Evolutionary conservation across 2,797 vertebrate species (phyloP).

Genomic region (Bradypodion ventrale): DNA sequence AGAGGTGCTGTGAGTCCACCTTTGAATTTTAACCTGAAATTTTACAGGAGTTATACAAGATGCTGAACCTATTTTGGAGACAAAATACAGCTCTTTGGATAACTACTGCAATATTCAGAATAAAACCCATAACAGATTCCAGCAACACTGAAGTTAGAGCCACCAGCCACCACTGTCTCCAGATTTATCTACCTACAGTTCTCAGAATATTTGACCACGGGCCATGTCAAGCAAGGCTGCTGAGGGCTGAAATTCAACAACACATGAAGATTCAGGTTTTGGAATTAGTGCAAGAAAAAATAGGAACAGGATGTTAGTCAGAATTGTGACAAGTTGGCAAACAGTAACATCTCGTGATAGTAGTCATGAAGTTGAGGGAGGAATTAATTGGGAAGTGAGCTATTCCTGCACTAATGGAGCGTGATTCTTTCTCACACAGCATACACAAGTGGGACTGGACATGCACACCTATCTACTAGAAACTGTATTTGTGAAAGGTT

Average conservation of each 20-base stretch:
- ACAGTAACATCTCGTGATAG: not conserved
- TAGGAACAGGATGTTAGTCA: not conserved
- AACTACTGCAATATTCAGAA: no score
- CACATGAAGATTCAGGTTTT: not conserved
- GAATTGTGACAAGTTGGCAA: not conserved
- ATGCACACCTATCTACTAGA: not conserved
- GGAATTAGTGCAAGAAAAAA: not conserved
- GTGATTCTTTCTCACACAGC: not conserved
- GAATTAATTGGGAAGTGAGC: not conserved
- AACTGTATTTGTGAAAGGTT: slow-evolving; percentile 6
- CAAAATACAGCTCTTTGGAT: no score
- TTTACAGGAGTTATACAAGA: no score
- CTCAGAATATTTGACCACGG: not conserved
- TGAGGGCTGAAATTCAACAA: not conserved
- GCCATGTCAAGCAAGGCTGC: not conserved
- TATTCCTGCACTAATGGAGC: not conserved
- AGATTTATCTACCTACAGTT: not conserved
- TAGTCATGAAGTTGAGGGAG: not conserved
- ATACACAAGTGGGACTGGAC: not conserved
- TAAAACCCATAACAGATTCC: no score
- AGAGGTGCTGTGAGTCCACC: no score
- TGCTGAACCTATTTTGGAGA: no score
- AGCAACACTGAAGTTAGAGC: no score
- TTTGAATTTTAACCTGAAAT: no score
- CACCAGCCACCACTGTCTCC: no score